Percentiles rank a stretch among this genome's conserved stretches.
Conservation (phyloP, 2,797 vertebrate genomes). For the Enteromius mattozi region DNA sequence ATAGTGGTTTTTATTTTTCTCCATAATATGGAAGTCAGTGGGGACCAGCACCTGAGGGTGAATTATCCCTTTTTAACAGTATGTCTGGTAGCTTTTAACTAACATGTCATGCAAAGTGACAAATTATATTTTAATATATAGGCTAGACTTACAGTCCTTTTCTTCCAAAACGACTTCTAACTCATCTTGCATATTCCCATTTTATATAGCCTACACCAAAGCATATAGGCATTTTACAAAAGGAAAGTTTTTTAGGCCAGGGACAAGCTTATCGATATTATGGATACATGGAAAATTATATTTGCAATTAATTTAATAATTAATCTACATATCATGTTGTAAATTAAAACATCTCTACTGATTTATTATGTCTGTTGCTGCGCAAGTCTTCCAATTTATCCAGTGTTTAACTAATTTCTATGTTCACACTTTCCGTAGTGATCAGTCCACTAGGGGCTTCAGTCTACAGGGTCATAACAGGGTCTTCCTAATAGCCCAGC, state of each 20-base stretch:
- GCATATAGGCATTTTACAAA: neutral
- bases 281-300: neutral
- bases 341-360: neutral
- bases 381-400: neutral
- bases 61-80: neutral
- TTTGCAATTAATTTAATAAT: neutral
- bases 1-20: neutral
- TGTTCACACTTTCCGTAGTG: neutral
- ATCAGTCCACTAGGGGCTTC: conserved; percentile 21
- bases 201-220: neutral
- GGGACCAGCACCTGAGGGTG: neutral
- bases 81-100: neutral
- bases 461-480: conserved; percentile 13
- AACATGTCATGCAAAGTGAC: neutral
- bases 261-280: neutral
- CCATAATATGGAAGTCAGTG: neutral
- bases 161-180: neutral
- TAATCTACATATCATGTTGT: neutral
- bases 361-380: neutral
- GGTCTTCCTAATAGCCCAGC: conserved; percentile 37
- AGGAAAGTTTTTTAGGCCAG: neutral
- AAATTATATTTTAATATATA: neutral
- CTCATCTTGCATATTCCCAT: neutral
- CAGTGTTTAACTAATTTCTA: neutral
- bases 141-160: neutral